Conservation (phyloP, 2,888 invertebrate genomes). For the Zygaena filipendulae region DNA sequence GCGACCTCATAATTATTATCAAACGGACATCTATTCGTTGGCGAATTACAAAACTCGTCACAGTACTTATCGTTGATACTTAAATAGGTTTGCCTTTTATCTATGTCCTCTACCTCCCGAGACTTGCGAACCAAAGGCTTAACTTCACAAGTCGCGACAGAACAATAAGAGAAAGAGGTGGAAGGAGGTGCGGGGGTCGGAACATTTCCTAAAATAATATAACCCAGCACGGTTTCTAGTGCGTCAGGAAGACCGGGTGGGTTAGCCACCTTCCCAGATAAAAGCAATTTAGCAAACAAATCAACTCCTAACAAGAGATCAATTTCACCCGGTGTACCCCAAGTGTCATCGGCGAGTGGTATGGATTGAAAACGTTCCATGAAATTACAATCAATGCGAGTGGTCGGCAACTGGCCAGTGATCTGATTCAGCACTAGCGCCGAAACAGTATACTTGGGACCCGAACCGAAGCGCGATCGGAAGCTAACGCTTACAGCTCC, state of each 20-base stretch:
- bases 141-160: constrained; percentile 1
- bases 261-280: constrained; percentile 5
- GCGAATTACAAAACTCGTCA: constrained; percentile 6
- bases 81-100: constrained; percentile 1
- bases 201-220: constrained; percentile 7
- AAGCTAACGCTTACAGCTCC: too few relatives aligned
- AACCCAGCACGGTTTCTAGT: constrained; percentile 8
- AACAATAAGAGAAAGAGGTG: constrained; percentile 1
- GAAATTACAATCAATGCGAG: too few relatives aligned
- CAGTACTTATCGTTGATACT: constrained; percentile 7
- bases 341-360: constrained; percentile 7
- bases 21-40: constrained; percentile 2
- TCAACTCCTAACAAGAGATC: constrained; percentile 11
- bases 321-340: constrained; percentile 7
- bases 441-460: too few relatives aligned
- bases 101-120: constrained; percentile 3
- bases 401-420: too few relatives aligned
- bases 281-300: constrained; percentile 8
- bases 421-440: too few relatives aligned
- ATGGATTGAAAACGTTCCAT: too few relatives aligned
- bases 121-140: constrained; percentile 5
- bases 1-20: constrained; percentile 5
- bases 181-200: background rate
- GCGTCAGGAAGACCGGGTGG: constrained; percentile 2
- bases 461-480: too few relatives aligned